phyloP scores from a whole-genome alignment of 2,113 vertebrate genomes.

The Malurus cyaneus region DNA sequence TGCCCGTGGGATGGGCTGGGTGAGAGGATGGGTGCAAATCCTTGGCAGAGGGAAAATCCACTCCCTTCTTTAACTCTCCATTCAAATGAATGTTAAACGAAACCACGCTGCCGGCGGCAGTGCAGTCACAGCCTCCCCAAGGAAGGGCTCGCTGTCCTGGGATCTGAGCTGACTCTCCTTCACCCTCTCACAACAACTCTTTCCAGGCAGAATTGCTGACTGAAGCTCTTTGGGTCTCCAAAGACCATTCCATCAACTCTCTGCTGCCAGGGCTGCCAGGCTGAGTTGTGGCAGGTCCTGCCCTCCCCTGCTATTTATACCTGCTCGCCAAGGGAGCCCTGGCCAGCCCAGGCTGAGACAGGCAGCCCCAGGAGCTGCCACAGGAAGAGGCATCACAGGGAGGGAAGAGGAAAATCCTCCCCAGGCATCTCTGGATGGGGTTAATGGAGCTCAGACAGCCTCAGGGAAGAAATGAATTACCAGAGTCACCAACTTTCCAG shows the following conservation, averaged over 20 bases:
- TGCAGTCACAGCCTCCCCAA: background rate
- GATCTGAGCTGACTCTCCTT: background rate
- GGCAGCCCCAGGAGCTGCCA: background rate
- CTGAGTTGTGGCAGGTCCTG: slow-evolving; percentile 51
- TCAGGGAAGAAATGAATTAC: background rate
- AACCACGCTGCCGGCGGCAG: background rate
- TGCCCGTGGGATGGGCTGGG: background rate
- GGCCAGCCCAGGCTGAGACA: background rate
- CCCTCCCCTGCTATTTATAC: background rate
- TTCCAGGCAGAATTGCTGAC: slow-evolving; percentile 28
- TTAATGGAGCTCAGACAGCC: background rate
- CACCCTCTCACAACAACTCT: background rate
- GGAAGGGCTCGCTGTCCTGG: background rate
- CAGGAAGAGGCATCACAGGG: background rate
- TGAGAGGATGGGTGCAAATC: background rate
- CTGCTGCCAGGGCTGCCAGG: slow-evolving; percentile 34
- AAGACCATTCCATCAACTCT: slow-evolving; percentile 6
- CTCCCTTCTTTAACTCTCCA: background rate
- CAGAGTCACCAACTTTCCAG: background rate
- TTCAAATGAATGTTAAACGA: background rate
- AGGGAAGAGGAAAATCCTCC: background rate
- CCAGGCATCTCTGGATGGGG: background rate
- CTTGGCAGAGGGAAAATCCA: background rate
- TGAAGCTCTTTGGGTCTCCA: slow-evolving; percentile 32
- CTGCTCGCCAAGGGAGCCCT: background rate